phyloP scores from a whole-genome alignment of 2,797 vertebrate species.

The Ctenopoma kingsleyae region DNA sequence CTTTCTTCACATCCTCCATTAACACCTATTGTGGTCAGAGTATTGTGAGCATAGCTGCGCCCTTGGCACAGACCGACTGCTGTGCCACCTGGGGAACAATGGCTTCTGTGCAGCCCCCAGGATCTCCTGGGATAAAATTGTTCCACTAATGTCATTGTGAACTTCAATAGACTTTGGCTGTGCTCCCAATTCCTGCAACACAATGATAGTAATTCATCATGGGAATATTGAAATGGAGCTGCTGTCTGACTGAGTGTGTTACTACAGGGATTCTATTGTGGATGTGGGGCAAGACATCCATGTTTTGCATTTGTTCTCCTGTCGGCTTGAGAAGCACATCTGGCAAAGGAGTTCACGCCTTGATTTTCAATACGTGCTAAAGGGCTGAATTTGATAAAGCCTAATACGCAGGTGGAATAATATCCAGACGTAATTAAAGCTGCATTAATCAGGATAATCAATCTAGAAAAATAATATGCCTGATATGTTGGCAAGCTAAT shows the following conservation, averaged over 20 bases:
- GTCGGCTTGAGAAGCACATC: slow-evolving; percentile 36
- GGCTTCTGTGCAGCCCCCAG: slow-evolving; percentile 43
- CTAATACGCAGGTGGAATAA: background rate
- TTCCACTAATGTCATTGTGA: slow-evolving; percentile 73
- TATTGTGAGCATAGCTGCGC: slow-evolving; percentile 33
- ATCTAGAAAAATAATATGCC: background rate
- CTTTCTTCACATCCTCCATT: slow-evolving; percentile 52
- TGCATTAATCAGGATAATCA: background rate
- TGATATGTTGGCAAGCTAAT: background rate
- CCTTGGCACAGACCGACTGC: slow-evolving; percentile 39
- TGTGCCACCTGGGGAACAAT: slow-evolving; percentile 69
- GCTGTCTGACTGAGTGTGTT: slow-evolving; percentile 46
- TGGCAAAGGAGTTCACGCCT: slow-evolving; percentile 47
- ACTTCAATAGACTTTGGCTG: slow-evolving; percentile 73
- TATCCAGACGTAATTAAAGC: background rate
- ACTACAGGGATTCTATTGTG: slow-evolving; percentile 51
- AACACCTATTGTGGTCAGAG: slow-evolving; percentile 55
- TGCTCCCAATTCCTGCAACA: slow-evolving; percentile 65
- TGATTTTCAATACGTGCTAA: slow-evolving; percentile 22
- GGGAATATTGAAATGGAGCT: slow-evolving; percentile 68
- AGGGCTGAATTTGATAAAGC: slow-evolving; percentile 14
- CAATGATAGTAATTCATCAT: slow-evolving; percentile 75
- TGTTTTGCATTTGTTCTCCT: slow-evolving; percentile 48
- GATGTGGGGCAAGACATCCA: slow-evolving; percentile 34
- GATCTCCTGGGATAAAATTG: slow-evolving; percentile 71